Base-by-base conservation (phyloP, 2,113 vertebrate species). In the Oreotragus oreotragus region DNA sequence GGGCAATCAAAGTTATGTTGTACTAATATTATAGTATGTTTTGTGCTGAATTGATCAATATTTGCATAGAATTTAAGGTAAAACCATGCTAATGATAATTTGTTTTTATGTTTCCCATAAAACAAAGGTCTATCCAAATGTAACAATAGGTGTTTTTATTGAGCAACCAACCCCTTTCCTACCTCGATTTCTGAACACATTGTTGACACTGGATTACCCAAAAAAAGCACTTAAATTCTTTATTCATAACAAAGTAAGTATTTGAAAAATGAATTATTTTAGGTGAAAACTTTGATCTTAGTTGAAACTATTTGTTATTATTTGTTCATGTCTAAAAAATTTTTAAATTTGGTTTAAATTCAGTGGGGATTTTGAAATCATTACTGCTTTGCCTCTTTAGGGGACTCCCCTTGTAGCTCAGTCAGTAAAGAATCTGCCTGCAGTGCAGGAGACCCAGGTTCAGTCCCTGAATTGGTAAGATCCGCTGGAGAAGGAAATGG, bases 121-220 rank as follows among this genome's bases (percentile, higher is more conserved):
- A 95, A 96, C 97, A 81, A 98, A 99, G 99, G 99, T 99, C 62
- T 98, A 98, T 98, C 99, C 99, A 70, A 99, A 98, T 83, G 99
- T 99, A 97, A 98, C 99, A 98, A 98, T 99, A 88, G 99, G 99
- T 81, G 98, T 99, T 97, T 99, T 99, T 98, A 99, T 99, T 94
- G 99, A 99, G 98, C 99, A 99, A 99, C 99, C 99, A 77, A 99
- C 99, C n/a, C 99, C 99, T 79, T 99, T 99, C 96, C 99, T 99
- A 80, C 98, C 99, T n/a, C 99, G 99, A 97, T 99, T 99, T 98
- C 99, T 99, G 97, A 99, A 99, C 92, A 98, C 98, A 83, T 95
- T 99, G 47, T 98, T 99, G 97, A 98, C 98, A 76, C 97, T 99
- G 98, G 99, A 99, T 96, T 99, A 99, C 98, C 99, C 99, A 73